Evolutionary conservation across 2,797 vertebrate genomes (phyloP).

Genomic region (Graptemys geographica): DNA sequence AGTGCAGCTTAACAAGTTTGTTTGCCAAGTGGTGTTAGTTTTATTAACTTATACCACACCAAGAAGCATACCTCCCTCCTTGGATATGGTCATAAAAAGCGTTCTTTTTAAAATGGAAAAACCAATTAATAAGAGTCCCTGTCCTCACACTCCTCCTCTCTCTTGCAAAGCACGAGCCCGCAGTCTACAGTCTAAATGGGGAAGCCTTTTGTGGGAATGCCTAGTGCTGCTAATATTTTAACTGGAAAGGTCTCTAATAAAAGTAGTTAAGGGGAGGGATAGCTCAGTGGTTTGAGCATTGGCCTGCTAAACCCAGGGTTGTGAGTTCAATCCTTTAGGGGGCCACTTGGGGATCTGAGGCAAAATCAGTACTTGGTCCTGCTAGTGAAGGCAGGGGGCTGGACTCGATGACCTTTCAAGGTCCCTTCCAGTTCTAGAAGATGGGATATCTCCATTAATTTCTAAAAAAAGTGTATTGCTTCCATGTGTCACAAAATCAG

Average conservation of each 20-base stretch:
- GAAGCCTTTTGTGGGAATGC: not conserved
- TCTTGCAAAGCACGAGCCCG: not conserved
- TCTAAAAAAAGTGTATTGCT: not conserved
- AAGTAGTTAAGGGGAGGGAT: no score
- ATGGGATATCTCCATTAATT: no score
- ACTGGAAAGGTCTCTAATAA: not conserved
- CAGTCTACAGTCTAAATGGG: not conserved
- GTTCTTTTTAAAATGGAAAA: not conserved
- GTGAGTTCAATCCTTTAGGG: no score
- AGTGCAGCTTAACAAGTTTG: not conserved
- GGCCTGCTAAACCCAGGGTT: no score
- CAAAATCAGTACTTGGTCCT: no score
- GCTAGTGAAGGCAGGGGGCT: no score
- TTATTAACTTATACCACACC: not conserved
- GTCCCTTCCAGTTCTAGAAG: no score
- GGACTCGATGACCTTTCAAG: no score
- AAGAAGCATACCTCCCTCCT: not conserved
- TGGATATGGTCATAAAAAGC: not conserved
- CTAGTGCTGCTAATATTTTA: not conserved
- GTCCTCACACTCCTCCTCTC: not conserved
- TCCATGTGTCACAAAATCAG: not conserved
- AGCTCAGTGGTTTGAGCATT: no score
- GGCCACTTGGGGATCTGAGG: no score
- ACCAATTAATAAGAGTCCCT: not conserved
- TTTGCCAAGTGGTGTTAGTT: not conserved